Percentiles rank a stretch among this genome's conserved stretches.
Conservation (phyloP, 2,113 vertebrate species). For the Mus spicilegus region DNA sequence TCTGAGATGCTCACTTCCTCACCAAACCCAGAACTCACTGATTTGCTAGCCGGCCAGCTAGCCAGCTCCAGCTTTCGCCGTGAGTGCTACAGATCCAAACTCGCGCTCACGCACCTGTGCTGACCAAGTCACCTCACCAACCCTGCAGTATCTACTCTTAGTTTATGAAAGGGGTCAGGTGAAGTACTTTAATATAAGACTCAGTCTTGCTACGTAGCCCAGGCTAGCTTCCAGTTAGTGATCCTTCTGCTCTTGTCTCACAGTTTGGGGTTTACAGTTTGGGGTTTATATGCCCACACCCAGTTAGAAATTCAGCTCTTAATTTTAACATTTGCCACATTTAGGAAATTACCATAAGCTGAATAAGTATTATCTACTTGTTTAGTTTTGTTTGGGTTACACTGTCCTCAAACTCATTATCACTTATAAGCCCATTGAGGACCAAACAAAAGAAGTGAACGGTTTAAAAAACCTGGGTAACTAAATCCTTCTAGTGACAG, state of each 20-base stretch:
- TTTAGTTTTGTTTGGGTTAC: background rate
- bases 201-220: background rate
- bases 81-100: background rate
- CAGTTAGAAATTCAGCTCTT: background rate
- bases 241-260: background rate
- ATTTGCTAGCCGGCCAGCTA: too few relatives aligned
- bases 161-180: background rate
- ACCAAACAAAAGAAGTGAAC: background rate
- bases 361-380: background rate
- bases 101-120: background rate
- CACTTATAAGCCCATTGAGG: background rate
- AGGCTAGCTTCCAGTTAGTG: background rate
- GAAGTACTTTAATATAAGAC: constrained; percentile 25
- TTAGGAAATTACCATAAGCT: background rate
- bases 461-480: background rate
- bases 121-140: background rate
- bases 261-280: too few relatives aligned
- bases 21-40: background rate
- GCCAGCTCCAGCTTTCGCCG: background rate
- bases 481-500: too few relatives aligned
- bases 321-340: background rate
- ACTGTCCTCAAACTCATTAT: background rate
- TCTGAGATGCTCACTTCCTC: background rate
- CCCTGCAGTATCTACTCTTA: background rate
- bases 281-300: background rate